These are phyloP conservation scores for Notarius lentiginosus DNA, from an alignment of 2,113 vertebrate species.

Conservation along the genomic window DNA sequence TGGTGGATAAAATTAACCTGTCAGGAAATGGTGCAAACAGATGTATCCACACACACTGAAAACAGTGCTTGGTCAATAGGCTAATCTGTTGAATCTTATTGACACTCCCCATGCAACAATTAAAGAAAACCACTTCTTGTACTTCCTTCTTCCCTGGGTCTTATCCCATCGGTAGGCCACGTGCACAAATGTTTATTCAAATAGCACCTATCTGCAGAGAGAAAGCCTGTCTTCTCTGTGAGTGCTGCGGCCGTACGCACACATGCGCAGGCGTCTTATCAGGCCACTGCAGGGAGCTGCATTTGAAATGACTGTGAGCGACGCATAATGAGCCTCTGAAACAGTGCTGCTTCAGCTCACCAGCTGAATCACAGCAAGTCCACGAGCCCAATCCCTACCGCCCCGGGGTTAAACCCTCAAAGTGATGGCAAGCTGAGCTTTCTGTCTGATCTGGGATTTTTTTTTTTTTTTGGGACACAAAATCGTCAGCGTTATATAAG, in stretches of 20 bases:
- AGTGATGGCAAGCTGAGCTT: slow-evolving; percentile 46
- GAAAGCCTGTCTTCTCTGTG: slow-evolving; percentile 58
- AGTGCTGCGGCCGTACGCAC: slow-evolving; percentile 50
- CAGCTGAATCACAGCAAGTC: slow-evolving; percentile 70
- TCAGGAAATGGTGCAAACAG: neutral
- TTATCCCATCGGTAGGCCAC: slow-evolving; percentile 12
- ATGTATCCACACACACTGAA: neutral
- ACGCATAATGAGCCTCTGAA: slow-evolving; percentile 61
- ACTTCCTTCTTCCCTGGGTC: neutral
- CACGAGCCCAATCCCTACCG: slow-evolving; percentile 64
- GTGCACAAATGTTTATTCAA: slow-evolving; percentile 24
- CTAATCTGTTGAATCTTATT: slow-evolving; percentile 2
- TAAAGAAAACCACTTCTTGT: neutral
- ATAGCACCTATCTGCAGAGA: slow-evolving; percentile 43
- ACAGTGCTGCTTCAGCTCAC: slow-evolving; percentile 62
- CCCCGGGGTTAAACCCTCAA: slow-evolving; percentile 59
- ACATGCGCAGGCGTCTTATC: slow-evolving; percentile 66
- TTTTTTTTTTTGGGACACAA: slow-evolving; percentile 50
- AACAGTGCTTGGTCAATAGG: neutral
- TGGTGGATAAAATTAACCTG: neutral
- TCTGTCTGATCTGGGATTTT: slow-evolving; percentile 28
- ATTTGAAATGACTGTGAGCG: slow-evolving; percentile 62
- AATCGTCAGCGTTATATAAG: slow-evolving; percentile 53
- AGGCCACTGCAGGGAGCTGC: slow-evolving; percentile 65
- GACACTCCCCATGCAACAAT: neutral